A percentile compares a stretch with the other conserved stretches of the same genome.
Evolutionary conservation across 2,797 vertebrate species (phyloP).

Genomic region (Coregonus ussuriensis): DNA sequence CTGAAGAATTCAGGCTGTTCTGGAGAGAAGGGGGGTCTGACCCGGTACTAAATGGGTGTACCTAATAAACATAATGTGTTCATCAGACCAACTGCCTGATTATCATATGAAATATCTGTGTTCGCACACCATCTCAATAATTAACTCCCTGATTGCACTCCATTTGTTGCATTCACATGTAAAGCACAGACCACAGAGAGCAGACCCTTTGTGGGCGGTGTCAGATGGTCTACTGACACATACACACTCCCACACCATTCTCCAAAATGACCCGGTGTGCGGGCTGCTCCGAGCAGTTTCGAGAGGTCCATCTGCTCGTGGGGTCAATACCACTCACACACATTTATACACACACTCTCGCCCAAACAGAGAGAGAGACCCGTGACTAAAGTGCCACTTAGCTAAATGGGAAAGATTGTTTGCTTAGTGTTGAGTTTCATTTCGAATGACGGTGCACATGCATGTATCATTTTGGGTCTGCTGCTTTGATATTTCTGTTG

Average conservation of each 20-base stretch:
- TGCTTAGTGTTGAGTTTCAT: constrained; percentile 44
- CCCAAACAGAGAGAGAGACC: not conserved
- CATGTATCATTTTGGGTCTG: constrained; percentile 22
- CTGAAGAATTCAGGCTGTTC: too few species aligned
- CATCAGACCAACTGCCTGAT: constrained; percentile 3
- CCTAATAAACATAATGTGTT: constrained; percentile 1
- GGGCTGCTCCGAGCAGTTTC: constrained; percentile 32
- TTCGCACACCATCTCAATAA: constrained; percentile 37
- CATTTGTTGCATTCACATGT: constrained; percentile 59
- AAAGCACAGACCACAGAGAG: constrained; percentile 30
- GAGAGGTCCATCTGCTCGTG: constrained; percentile 53
- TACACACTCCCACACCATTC: constrained; percentile 42
- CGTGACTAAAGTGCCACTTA: constrained; percentile 42
- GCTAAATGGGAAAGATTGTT: constrained; percentile 51
- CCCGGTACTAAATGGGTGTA: too few species aligned
- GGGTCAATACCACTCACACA: constrained; percentile 45
- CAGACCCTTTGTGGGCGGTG: constrained; percentile 49
- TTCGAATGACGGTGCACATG: constrained; percentile 28
- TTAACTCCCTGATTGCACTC: constrained; percentile 51
- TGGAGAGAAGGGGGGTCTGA: too few species aligned
- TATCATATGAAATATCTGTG: constrained; percentile 28
- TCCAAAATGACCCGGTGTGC: constrained; percentile 33
- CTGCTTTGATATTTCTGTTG: not conserved
- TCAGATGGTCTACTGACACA: constrained; percentile 54
- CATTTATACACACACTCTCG: constrained; percentile 7